Base-by-base conservation (phyloP, 2,888 invertebrate genomes). In the Lasioglossum leucozonium region DNA sequence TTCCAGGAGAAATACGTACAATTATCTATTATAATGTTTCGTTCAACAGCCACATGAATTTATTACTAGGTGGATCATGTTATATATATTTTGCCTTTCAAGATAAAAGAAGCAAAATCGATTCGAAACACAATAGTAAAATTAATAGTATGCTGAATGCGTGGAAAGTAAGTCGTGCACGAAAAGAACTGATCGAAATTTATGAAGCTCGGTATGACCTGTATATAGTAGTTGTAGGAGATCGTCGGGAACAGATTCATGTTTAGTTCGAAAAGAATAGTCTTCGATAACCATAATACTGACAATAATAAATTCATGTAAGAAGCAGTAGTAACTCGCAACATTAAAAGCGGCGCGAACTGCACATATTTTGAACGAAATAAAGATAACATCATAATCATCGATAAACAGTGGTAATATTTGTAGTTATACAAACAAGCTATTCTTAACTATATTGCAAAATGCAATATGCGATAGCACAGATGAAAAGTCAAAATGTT, bases 391-490 rank as follows among this genome's bases (percentile, higher is more conserved):
- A 82, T 85, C 82, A 79, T 85, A 72, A 80, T 86, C 72, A 85
- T 58, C n/a, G 67, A 79, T 75, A 72, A 87, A 84, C 86, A 84
- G 71, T 81, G 73, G 51, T 86, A 81, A 81, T 79, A 83, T 84
- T 86, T 81, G 58, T 81, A 83, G 71, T 84, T 73, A 81, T 87
- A 83, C 65, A 81, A 83, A 84, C 77, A 84, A 87, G 86, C 86
- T 87, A 86, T 83, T 81, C 81, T 80, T 83, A 84, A 84, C 83
- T 83, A 81, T 87, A 87, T 87, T 81, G 87, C 86, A 79, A 72
- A 67, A 72, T 78, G 86, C 87, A 87, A 87, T 86, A 86, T 76
- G 62, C 65, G 82, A 83, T 86, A 87, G 86, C 86, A 86, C 69
- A 76, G 75, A 85, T 76, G 69, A 72, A 69, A 83, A 78, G 73